These are phyloP conservation scores for Siniperca scherzeri DNA, from an alignment of 2,797 vertebrate species.

Conservation along the genomic window DNA sequence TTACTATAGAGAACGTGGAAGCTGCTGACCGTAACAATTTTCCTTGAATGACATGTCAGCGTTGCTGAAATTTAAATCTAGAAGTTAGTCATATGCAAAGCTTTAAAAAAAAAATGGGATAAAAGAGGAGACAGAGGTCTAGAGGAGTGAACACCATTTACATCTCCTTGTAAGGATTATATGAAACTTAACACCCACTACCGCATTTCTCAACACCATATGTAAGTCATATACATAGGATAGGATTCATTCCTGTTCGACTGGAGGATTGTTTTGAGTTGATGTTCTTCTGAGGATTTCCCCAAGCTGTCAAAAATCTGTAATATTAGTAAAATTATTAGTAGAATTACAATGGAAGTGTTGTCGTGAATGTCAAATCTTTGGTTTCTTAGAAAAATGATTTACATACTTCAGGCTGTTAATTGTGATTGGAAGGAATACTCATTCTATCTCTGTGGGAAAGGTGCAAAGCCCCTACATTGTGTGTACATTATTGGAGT, in stretches of 20 bases:
- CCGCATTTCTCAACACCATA: conserved; percentile 6
- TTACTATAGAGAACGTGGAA: neutral
- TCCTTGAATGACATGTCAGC: neutral
- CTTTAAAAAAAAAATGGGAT: neutral
- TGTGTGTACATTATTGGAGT: neutral
- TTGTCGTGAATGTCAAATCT: neutral
- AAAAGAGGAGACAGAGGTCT: conserved; percentile 8
- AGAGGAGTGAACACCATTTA: conserved; percentile 20
- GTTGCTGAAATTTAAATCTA: conserved; percentile 1
- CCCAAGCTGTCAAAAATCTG: conserved; percentile 3
- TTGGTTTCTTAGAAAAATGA: neutral
- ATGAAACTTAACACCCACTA: conserved; percentile 27
- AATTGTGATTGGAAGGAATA: neutral
- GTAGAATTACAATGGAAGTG: neutral
- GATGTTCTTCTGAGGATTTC: conserved; percentile 23
- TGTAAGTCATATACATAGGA: conserved; percentile 33
- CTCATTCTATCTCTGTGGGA: neutral
- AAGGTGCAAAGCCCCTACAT: neutral
- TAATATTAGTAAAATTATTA: neutral
- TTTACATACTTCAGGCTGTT: neutral
- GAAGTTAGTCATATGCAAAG: neutral
- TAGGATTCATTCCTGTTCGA: neutral
- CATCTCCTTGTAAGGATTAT: conserved; percentile 34
- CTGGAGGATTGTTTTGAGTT: conserved; percentile 27
- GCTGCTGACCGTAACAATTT: neutral